phyloP scores from a whole-genome alignment of 1,140 invertebrate genomes.

The Drosophila busckii region DNA sequence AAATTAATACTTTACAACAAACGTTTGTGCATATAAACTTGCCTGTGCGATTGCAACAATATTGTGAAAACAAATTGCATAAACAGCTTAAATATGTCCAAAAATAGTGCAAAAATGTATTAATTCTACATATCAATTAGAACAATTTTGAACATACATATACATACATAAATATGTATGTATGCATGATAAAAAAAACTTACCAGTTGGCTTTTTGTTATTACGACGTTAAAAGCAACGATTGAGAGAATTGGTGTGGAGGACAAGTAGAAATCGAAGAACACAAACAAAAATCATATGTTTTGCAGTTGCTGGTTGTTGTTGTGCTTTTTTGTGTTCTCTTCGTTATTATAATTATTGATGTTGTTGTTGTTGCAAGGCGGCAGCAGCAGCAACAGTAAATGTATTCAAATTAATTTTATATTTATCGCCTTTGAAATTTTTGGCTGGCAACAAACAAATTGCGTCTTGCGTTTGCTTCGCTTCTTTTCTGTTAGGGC shows the following conservation, averaged over 20 bases:
- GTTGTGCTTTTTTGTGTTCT: constrained; percentile 15
- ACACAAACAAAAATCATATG: constrained; percentile 77
- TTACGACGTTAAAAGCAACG: background rate
- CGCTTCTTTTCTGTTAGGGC: constrained; percentile 9
- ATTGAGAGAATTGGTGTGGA: constrained; percentile 18
- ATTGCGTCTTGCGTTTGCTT: constrained; percentile 47
- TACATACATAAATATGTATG: too few species aligned
- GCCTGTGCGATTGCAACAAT: too few species aligned
- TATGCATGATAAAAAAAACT: constrained; percentile 5
- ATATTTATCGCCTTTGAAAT: too few species aligned
- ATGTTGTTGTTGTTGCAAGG: constrained; percentile 39
- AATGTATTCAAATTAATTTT: constrained; percentile 33
- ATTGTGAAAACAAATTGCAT: too few species aligned
- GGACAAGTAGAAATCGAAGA: constrained; percentile 53
- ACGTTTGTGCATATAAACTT: too few species aligned
- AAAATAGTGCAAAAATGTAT: too few species aligned
- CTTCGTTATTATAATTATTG: constrained; percentile 21
- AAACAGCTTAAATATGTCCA: too few species aligned
- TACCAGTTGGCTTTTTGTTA: constrained; percentile 22
- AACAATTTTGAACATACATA: too few species aligned
- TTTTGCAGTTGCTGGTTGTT: constrained; percentile 63
- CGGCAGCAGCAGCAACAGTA: constrained; percentile 47
- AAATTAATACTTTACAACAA: too few species aligned
- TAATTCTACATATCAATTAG: too few species aligned
- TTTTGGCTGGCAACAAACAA: constrained; percentile 60